Percentiles rank a stretch among this genome's conserved stretches.
Evolutionary conservation across 2,113 vertebrate genomes (phyloP).

Genomic region (Petromus typicus): DNA sequence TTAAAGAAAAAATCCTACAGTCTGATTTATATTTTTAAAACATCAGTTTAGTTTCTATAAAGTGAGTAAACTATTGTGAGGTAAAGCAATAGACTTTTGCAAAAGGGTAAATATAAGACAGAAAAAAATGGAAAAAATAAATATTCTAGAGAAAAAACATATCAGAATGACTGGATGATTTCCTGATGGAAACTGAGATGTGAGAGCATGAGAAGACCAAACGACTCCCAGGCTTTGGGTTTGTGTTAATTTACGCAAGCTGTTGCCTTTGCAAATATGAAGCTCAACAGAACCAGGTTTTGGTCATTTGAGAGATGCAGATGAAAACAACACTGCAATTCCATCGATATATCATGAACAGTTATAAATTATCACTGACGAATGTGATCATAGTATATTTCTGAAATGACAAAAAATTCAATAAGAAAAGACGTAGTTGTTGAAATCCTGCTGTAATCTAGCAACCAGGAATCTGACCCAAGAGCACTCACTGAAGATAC

Average conservation of each 20-base stretch:
- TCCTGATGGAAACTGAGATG: background rate
- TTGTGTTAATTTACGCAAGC: background rate
- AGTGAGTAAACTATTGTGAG: background rate
- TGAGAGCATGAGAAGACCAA: background rate
- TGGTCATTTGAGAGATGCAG: background rate
- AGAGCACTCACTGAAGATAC: background rate
- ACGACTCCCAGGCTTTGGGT: background rate
- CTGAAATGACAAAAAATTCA: too few species aligned
- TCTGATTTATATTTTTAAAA: constrained; percentile 20
- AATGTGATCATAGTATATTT: too few species aligned
- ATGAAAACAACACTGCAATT: too few species aligned
- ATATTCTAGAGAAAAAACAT: background rate
- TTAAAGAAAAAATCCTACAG: background rate
- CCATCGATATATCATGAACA: too few species aligned
- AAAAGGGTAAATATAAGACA: background rate
- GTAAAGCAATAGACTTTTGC: background rate
- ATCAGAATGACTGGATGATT: background rate
- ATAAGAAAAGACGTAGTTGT: background rate
- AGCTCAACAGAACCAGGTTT: background rate
- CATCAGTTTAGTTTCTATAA: background rate
- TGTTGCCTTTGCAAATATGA: background rate
- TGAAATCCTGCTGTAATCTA: background rate
- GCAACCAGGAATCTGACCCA: background rate
- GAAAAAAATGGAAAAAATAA: background rate
- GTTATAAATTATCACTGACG: too few species aligned